Base-by-base conservation (phyloP, 1,140 invertebrate genomes). In the Steinernema khuongi region DNA sequence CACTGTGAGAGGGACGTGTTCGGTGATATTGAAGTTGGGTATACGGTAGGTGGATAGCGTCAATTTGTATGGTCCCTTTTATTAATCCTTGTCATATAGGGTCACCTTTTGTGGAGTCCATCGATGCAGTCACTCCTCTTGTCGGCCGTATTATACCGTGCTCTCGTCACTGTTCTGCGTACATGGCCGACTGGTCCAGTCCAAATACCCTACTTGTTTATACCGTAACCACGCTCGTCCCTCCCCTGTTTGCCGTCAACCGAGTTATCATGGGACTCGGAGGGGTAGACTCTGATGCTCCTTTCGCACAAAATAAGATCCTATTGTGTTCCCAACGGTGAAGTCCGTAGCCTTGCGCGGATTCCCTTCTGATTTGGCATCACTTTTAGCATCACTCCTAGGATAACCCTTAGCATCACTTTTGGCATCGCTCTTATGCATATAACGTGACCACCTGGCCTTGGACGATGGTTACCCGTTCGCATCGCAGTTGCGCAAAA, bases 141-240 rank as follows among this genome's bases (percentile, higher is more conserved):
- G 11, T 76, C 74, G 7, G 71, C 74, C 11, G 31, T 36, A 2
- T 76, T 60, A 19, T 76, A 77, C 31, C 75, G 74, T 4, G 67
- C 50, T 69, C 41, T 76, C 18, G 67, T 77, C n/a, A 76, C 74
- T 1, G n/a, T 32, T 78, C 75, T 33, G 74, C 75, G 14, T 76
- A 71, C n/a, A 2, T 76, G 7, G 74, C 74, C 41, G 74, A 76
- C 31, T 31, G 67, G 31, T 76, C 71, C 66, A 74, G 74, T 26
- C 74, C 74, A 2, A 76, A 76, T 67, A 44, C 74, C 1, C 31
- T 70, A 2, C 14, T 77, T 18, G 33, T 67, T 30, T 72, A 70
- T 26, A 26, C 43, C 17, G n/a, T 76, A n/a, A 67, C 68, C 2
- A 41, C 74, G 26, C 32, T 76, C 68, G n/a, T 76, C 4, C 19